Evolutionary conservation across 2,888 invertebrate genomes (phyloP).

Genomic region (Agriopis aurantiaria): DNA sequence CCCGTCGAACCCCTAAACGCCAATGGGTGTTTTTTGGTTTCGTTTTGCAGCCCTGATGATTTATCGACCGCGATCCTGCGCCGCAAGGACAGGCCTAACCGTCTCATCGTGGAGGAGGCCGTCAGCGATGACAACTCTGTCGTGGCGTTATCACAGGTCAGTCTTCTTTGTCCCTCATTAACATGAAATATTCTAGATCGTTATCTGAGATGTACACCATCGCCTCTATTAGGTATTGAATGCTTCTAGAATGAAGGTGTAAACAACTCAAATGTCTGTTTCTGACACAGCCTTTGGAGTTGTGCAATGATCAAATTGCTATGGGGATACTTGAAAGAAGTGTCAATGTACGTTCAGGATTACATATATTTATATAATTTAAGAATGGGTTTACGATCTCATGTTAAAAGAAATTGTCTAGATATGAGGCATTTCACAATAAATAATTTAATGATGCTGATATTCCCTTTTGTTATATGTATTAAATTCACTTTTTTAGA

Average conservation of each 20-base stretch:
- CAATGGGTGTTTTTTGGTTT: conserved; percentile 49
- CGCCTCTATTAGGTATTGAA: conserved; percentile 1
- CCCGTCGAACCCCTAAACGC: not conserved
- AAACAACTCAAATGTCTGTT: not conserved
- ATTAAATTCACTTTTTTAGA: conserved; percentile 29
- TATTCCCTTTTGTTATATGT: not conserved
- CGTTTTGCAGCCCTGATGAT: conserved; percentile 90
- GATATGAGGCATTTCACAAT: not conserved
- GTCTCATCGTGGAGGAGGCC: conserved; percentile 98
- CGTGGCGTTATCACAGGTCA: conserved; percentile 97
- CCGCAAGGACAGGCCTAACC: conserved; percentile 98
- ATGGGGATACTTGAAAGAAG: not conserved
- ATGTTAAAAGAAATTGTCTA: not conserved
- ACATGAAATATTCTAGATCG: not conserved
- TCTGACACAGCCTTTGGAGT: not conserved
- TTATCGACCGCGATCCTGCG: conserved; percentile 99
- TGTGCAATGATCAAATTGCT: not conserved
- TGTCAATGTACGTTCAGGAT: not conserved
- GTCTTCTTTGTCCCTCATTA: conserved; percentile 51
- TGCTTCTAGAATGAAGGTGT: not conserved
- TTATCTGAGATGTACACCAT: conserved; percentile 21
- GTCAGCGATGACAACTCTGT: conserved; percentile 99
- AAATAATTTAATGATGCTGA: not conserved
- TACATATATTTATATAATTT: not conserved
- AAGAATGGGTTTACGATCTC: not conserved